Percentiles rank a stretch among this genome's conserved stretches.
Evolutionary conservation across 2,113 vertebrate species (phyloP).

Genomic region (Bubo bubo): DNA sequence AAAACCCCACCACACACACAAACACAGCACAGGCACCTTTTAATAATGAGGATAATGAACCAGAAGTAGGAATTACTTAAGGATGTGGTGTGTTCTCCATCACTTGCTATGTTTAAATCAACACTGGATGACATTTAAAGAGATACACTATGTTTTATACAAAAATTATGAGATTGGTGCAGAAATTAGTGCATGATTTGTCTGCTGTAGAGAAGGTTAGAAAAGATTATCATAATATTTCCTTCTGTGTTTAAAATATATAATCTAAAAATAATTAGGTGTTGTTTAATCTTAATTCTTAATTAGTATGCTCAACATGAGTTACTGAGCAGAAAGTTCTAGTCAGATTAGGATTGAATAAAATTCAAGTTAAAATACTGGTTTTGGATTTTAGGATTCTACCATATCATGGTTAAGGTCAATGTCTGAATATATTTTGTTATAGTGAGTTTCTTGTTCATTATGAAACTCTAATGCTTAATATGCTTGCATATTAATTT

Average conservation of each 20-base stretch:
- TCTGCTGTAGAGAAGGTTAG: background rate
- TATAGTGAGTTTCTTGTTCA: background rate
- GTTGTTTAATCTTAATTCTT: background rate
- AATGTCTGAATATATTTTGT: background rate
- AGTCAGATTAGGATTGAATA: background rate
- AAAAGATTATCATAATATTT: background rate
- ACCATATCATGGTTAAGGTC: background rate
- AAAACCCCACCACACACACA: too few species aligned
- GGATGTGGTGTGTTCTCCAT: background rate
- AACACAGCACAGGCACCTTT: background rate
- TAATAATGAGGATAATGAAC: background rate
- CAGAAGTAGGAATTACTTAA: background rate
- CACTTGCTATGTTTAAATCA: background rate
- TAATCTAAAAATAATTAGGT: background rate
- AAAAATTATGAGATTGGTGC: background rate
- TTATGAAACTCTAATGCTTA: background rate
- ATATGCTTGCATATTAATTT: background rate
- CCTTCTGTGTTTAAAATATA: background rate
- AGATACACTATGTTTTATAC: background rate
- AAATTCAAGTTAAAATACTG: background rate
- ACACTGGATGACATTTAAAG: background rate
- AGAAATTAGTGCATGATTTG: background rate
- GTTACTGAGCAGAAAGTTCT: background rate
- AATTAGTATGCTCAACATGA: background rate
- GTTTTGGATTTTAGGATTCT: background rate